Evolutionary conservation across 2,113 vertebrate genomes (phyloP).

Genomic region (Tautogolabrus adspersus): DNA sequence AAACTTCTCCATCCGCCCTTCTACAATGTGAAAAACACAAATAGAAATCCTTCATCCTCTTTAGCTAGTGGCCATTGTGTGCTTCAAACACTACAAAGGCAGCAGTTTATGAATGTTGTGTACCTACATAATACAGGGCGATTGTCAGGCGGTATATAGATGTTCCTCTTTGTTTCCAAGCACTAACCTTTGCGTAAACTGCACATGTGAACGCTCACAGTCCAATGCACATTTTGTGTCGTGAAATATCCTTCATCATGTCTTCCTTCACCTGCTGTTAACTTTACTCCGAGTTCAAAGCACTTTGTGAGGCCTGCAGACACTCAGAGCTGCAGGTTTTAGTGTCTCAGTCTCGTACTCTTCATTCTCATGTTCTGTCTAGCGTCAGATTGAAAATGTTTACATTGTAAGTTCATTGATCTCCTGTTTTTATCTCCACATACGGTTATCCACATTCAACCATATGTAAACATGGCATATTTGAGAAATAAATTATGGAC

Average conservation of each 20-base stretch:
- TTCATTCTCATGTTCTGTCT: constrained; percentile 11
- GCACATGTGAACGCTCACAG: constrained; percentile 57
- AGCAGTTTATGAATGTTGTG: constrained; percentile 41
- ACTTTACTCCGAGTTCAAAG: constrained; percentile 51
- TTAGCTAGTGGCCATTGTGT: constrained; percentile 9
- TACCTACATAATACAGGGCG: background rate
- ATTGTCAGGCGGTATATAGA: constrained; percentile 1
- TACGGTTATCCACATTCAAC: constrained; percentile 29
- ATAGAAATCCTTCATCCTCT: constrained; percentile 25
- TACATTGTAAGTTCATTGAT: constrained; percentile 56
- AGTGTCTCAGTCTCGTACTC: background rate
- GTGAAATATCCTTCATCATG: constrained; percentile 16
- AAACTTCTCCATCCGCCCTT: constrained; percentile 58
- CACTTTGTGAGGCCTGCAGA: constrained; percentile 68
- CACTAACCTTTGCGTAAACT: constrained; percentile 54
- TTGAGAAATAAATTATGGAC: constrained; percentile 77
- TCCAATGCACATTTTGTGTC: constrained; percentile 56
- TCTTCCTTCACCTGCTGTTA: background rate
- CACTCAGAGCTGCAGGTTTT: constrained; percentile 33
- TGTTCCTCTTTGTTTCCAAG: constrained; percentile 37
- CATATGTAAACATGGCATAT: constrained; percentile 60
- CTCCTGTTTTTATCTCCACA: constrained; percentile 22
- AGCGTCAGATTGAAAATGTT: constrained; percentile 61
- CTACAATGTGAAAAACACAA: constrained; percentile 63
- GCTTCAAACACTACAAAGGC: constrained; percentile 28